Conservation (phyloP, 2,113 vertebrate genomes). For the Podocnemis expansa region DNA sequence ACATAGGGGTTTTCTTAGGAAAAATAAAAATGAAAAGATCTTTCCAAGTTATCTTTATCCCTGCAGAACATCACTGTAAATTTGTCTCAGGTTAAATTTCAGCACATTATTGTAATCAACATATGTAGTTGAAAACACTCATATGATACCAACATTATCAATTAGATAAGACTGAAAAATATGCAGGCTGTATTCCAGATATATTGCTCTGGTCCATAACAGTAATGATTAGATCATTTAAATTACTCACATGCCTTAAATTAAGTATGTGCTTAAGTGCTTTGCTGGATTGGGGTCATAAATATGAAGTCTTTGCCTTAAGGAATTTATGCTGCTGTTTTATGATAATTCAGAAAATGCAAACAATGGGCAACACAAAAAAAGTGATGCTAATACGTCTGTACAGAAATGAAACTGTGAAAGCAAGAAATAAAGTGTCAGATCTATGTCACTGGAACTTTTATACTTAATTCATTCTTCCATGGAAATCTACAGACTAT, state of each 20-base stretch:
- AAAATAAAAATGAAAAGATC: neutral
- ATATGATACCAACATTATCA: conserved; percentile 14
- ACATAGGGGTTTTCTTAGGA: neutral
- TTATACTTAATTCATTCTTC: neutral
- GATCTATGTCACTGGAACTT: neutral
- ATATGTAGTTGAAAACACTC: conserved; percentile 57
- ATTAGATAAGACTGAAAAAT: conserved; percentile 41
- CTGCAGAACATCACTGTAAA: neutral
- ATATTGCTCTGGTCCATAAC: conserved; percentile 32
- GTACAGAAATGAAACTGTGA: neutral
- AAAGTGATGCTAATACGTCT: conserved; percentile 6
- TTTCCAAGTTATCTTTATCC: neutral
- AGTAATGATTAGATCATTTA: conserved; percentile 47
- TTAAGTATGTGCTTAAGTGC: conserved; percentile 59
- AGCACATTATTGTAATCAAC: conserved; percentile 39
- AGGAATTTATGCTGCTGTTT: conserved; percentile 8
- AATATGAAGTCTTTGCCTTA: conserved; percentile 10
- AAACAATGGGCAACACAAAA: conserved; percentile 22
- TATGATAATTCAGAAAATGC: conserved; percentile 3
- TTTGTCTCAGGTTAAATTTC: conserved; percentile 37
- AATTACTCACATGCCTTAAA: conserved; percentile 66
- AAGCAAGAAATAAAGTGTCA: neutral
- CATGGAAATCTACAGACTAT: neutral
- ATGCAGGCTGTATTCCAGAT: conserved; percentile 64
- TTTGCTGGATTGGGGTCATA: conserved; percentile 30